Evolutionary conservation across 2,888 invertebrate genomes (phyloP), one percentile per base, ranked within the genome.

Genomic region (Dynastes maya): DNA sequence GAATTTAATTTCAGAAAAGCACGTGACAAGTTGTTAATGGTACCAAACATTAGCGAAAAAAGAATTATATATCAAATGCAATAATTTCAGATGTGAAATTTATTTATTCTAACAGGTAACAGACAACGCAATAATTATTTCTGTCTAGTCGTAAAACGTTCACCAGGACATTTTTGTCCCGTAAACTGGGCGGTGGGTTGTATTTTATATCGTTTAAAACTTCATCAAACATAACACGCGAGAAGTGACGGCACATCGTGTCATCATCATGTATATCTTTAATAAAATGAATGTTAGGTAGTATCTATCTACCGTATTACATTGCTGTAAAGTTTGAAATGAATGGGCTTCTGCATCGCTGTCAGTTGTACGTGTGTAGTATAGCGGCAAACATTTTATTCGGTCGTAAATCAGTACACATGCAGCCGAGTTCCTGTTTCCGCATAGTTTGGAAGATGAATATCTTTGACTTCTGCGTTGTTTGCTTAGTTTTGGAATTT

Each of bases 371-470:
- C 55, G 22, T 22, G 22, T 58, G 22, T 22, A 8, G 8, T 3
- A 58, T 22, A 16, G 55, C 16, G 22, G 22, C n/a, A 58, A 58
- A 5, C 22, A 22, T 58, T 58, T 58, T 16, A 16, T 58, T 58
- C 16, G 27, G 55, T 22, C 55, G 55, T 58, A 58, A 58, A 58
- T 58, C 55, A 58, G 8, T 2, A 27, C 22, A 58, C 55, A 22
- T 58, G 55, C 55, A 58, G 13, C 22, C 55, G 6, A 58, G 55
- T 4, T 22, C 22, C 8, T 9, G 22, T 9, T 58, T 58, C 22
- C 55, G 55, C 55, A 58, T 58, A 22, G 55, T 58, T 58, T 58
- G 8, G 55, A 58, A 58, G 55, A 58, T 58, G 55, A 22, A 58
- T 58, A 58, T 58, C 55, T 58, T 16, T 2, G 4, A 2, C n/a